Percentiles rank a stretch among this genome's conserved stretches.
Evolutionary conservation across 2,888 invertebrate species (phyloP).

Genomic region (Escarpia spicata): DNA sequence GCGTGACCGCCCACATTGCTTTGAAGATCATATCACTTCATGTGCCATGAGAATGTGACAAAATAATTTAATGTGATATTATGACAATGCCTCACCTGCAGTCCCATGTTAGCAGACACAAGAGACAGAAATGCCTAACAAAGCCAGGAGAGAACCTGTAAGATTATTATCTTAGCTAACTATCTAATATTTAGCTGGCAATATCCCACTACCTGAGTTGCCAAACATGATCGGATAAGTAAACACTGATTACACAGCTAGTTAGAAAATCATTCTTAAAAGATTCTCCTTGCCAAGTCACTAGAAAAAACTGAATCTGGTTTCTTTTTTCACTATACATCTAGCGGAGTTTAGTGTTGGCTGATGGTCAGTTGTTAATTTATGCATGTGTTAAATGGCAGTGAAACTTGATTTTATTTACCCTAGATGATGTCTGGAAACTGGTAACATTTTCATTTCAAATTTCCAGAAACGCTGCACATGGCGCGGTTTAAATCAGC

Average conservation of each 20-base stretch:
- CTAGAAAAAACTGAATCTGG: too few relatives aligned
- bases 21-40: constrained; percentile 13
- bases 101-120: not conserved
- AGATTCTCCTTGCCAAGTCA: not conserved
- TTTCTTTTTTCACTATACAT: not conserved
- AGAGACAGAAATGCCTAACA: too few relatives aligned
- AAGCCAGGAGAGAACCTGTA: too few relatives aligned
- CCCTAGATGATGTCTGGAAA: too few relatives aligned
- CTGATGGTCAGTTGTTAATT: not conserved
- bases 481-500: too few relatives aligned
- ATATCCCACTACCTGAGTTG: not conserved
- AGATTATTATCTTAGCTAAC: not conserved
- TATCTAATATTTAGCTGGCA: not conserved
- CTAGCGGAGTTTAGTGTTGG: not conserved
- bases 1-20: not conserved
- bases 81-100: not conserved
- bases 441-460: too few relatives aligned
- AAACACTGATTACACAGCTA: not conserved
- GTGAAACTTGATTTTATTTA: too few relatives aligned
- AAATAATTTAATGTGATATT: not conserved
- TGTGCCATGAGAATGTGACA: not conserved
- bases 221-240: not conserved
- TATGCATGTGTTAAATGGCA: too few relatives aligned
- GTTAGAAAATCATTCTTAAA: not conserved
- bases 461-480: too few relatives aligned